Base-by-base conservation (phyloP, 2,888 invertebrate genomes). In the Ormyrus thymus region DNA sequence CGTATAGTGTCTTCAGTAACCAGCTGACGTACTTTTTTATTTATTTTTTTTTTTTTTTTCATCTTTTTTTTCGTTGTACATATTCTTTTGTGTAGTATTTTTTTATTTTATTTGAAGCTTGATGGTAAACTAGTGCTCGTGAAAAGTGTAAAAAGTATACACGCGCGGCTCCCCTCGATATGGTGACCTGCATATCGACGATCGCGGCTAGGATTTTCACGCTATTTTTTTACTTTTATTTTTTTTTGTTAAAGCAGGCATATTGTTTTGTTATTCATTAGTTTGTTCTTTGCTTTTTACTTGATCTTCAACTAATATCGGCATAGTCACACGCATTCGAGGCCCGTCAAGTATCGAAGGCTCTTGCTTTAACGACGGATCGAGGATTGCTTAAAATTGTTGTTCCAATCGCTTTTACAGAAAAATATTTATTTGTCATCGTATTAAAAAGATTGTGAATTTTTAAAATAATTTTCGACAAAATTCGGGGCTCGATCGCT, bases 91-190 rank as follows among this genome's bases (percentile, higher is more conserved):
- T 69, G 51, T 29, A 29, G 29, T 29, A 29, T 29, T 29, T 29
- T 29, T 29, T 29, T 29, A 53, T 65, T 13, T 65, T 13, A 46
- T 55, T 2, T 53, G 61, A 10, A 48, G 11, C 48, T 50, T 43
- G 51, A 61, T 53, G 77, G 15, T 66, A 59, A 59, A 62, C 43
- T 62, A 59, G 66, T 46, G 43, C 75, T 78, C 73, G 78, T 69
- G 74, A 82, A 83, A 82, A 79, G 80, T 80, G 79, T 79, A 82
- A 81, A 82, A 80, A 77, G 71, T 80, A 79, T 48, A 74, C 29
- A 29, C 29, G 11, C 59, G 51, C 56, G 7, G 8, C 48, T 68
- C 65, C 51, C 70, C 13, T 66, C 78, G 62, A 64, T 55, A 69
- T 77, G 76, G 73, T 65, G 53, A 56, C 15, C 65, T 58, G 50